A percentile compares a stretch with the other conserved stretches of the same genome.
phyloP scores from a whole-genome alignment of 2,113 vertebrate genomes.

The Euleptes europaea region DNA sequence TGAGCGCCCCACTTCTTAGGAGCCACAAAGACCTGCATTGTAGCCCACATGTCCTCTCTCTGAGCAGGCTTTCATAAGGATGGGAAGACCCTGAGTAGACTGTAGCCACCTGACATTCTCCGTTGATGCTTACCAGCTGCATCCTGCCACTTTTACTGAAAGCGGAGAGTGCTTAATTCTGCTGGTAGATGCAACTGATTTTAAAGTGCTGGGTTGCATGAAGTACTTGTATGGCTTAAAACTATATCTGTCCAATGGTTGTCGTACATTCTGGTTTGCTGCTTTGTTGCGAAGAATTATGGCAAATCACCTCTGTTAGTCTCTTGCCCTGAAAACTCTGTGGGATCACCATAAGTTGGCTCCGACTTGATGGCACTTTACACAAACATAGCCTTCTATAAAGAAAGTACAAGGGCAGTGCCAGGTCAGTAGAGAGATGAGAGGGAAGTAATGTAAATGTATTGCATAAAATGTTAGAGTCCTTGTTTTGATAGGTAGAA shows the following conservation, averaged over 20 bases:
- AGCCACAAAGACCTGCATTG: conserved; percentile 80
- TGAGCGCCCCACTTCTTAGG: conserved; percentile 79
- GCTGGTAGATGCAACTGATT: neutral
- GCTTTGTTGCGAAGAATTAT: neutral
- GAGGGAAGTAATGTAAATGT: no score
- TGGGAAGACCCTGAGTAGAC: conserved; percentile 54
- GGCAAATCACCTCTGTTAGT: no score
- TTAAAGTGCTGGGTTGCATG: no score
- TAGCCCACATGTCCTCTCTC: conserved; percentile 75
- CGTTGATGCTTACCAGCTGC: neutral
- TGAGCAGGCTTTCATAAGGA: conserved; percentile 71
- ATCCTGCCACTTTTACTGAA: neutral
- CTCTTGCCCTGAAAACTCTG: no score
- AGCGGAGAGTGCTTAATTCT: neutral
- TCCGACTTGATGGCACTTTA: no score
- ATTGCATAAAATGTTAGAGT: neutral
- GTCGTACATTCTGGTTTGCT: neutral
- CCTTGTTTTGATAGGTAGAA: no score
- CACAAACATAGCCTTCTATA: no score
- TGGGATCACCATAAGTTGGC: no score
- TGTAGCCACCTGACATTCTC: conserved; percentile 76
- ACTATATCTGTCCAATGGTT: neutral
- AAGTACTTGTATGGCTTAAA: neutral
- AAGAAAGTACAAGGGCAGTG: no score
- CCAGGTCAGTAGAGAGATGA: no score